Conservation (phyloP, 2,888 invertebrate genomes). For the Apodemia duryi region DNA sequence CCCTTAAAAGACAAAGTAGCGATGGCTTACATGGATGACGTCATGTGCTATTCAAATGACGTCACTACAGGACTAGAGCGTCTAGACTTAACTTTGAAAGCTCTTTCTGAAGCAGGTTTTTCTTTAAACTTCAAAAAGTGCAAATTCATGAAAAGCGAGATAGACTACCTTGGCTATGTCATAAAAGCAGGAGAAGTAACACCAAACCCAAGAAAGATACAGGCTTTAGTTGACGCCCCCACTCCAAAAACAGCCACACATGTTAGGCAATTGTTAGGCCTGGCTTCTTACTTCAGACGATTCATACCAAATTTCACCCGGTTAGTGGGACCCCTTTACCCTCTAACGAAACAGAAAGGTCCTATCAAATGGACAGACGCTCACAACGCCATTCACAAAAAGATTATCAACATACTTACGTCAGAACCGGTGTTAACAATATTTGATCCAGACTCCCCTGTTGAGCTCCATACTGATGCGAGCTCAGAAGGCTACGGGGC, state of each 20-base stretch:
- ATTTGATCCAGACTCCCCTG: slow-evolving; percentile 28
- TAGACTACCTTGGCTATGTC: no score
- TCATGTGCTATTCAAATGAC: neutral
- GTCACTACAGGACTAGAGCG: neutral
- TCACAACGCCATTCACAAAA: slow-evolving; percentile 21
- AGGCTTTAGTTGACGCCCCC: no score
- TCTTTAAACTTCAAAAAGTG: neutral
- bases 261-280: neutral
- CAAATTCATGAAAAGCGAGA: no score
- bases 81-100: neutral
- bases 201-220: no score
- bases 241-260: neutral
- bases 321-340: neutral
- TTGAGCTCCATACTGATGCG: slow-evolving; percentile 34
- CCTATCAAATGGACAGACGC: slow-evolving; percentile 7
- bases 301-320: slow-evolving; percentile 5
- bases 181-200: no score
- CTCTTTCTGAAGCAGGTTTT: no score
- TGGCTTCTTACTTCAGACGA: neutral
- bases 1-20: no score
- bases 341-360: neutral
- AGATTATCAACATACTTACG: slow-evolving; percentile 26
- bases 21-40: neutral
- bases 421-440: slow-evolving; percentile 32
- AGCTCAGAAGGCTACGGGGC: slow-evolving; percentile 35